These are phyloP conservation scores for Eupsittula cactorum DNA, from an alignment of 2,113 vertebrate genomes.

Conservation along the genomic window DNA sequence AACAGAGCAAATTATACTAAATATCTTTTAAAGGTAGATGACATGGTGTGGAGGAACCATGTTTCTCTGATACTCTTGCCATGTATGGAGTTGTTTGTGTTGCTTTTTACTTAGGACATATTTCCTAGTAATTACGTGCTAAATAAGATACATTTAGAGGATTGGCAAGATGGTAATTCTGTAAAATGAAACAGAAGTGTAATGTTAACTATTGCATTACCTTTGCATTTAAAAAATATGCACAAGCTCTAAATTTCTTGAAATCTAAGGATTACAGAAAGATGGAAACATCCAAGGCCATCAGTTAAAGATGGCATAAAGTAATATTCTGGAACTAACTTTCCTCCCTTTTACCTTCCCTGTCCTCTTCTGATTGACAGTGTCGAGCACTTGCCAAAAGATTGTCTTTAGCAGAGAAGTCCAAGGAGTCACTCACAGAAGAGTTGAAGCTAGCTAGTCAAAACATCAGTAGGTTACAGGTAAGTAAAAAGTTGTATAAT, in stretches of 20 bases:
- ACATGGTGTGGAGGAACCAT: background rate
- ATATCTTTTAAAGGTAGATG: background rate
- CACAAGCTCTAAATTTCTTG: background rate
- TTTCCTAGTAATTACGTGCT: background rate
- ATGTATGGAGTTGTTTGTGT: background rate
- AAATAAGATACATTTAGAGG: background rate
- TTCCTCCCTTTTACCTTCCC: background rate
- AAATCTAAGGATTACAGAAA: background rate
- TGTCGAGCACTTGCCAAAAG: slow-evolving; percentile 95
- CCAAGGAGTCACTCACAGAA: slow-evolving; percentile 82
- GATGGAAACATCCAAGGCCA: background rate
- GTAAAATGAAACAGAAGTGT: background rate
- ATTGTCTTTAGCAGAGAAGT: slow-evolving; percentile 89
- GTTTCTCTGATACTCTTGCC: background rate
- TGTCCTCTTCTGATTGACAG: slow-evolving; percentile 68
- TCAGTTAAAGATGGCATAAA: background rate
- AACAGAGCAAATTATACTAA: background rate
- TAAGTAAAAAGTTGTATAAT: slow-evolving; percentile 52
- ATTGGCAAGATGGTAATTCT: background rate
- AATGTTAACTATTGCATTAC: background rate
- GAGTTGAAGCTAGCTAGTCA: slow-evolving; percentile 87
- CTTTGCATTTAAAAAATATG: background rate
- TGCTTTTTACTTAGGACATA: background rate
- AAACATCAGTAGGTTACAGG: slow-evolving; percentile 92
- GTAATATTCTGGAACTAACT: background rate